Conservation (phyloP, 2,888 invertebrate species). For the Eulithis testata region DNA sequence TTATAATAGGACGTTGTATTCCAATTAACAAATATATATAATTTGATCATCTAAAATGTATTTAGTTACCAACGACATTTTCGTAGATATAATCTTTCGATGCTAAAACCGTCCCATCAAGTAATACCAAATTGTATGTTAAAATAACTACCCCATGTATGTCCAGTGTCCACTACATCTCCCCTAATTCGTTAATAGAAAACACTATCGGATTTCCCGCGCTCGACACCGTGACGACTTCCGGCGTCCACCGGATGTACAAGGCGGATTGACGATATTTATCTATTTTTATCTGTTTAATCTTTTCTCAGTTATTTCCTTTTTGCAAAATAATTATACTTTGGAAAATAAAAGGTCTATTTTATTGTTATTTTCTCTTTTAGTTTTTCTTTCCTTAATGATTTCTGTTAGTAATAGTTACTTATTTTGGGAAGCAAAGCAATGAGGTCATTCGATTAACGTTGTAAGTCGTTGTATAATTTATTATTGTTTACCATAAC, state of each 20-base stretch:
- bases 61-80: background rate
- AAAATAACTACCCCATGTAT: conserved; percentile 54
- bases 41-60: background rate
- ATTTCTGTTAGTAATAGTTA: too few relatives aligned
- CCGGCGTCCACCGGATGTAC: conserved; percentile 66
- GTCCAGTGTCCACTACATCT: conserved; percentile 50
- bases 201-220: conserved; percentile 74
- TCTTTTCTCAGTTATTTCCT: conserved; percentile 30
- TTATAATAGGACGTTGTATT: too few relatives aligned
- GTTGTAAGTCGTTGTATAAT: too few relatives aligned
- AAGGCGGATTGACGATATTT: conserved; percentile 49
- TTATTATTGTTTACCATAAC: too few relatives aligned
- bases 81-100: background rate
- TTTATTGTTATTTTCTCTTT: background rate
- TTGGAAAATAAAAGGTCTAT: background rate
- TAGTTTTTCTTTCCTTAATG: too few relatives aligned
- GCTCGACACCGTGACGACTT: conserved; percentile 69
- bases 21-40: too few relatives aligned
- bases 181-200: conserved; percentile 83
- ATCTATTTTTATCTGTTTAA: conserved; percentile 41
- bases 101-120: conserved; percentile 28
- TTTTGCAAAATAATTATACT: background rate
- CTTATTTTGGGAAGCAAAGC: too few relatives aligned
- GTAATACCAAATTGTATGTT: conserved; percentile 52
- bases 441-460: too few relatives aligned